Evolutionary conservation across 2,797 vertebrate genomes (phyloP).

Genomic region (Gobio occitaniae): DNA sequence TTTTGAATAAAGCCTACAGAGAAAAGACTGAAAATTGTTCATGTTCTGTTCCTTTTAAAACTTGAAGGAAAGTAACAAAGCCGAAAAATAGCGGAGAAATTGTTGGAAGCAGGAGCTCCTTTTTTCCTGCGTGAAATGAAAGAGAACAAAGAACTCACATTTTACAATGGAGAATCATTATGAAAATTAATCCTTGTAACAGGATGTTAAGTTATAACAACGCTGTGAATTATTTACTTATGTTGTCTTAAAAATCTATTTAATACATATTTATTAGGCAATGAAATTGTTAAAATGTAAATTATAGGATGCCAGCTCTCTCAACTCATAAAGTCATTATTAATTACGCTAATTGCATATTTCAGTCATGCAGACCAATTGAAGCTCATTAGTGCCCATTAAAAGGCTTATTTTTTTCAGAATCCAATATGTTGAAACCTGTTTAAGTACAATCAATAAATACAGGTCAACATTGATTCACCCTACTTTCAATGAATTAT

Average conservation of each 20-base stretch:
- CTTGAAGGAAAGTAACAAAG: not conserved
- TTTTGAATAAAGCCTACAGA: constrained; percentile 48
- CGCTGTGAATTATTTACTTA: not conserved
- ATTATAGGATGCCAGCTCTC: constrained; percentile 16
- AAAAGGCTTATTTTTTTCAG: not conserved
- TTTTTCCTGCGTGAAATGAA: not conserved
- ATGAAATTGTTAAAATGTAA: constrained; percentile 12
- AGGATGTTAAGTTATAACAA: not conserved
- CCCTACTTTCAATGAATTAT: not conserved
- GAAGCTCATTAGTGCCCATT: constrained; percentile 23
- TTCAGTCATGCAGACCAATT: constrained; percentile 47
- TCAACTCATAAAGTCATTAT: constrained; percentile 49
- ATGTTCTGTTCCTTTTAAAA: constrained; percentile 20
- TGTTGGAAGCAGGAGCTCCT: not conserved
- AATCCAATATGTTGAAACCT: not conserved
- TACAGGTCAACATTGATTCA: not conserved
- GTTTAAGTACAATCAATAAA: not conserved
- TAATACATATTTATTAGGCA: not conserved
- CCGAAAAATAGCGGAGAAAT: not conserved
- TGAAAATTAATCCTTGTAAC: not conserved
- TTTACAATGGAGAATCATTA: not conserved
- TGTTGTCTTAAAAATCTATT: not conserved
- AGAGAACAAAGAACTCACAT: not conserved
- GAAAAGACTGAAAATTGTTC: constrained; percentile 7
- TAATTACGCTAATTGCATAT: constrained; percentile 63